phyloP scores from a whole-genome alignment of 1,140 invertebrate genomes.

The Pseudobourletiella spinata region DNA sequence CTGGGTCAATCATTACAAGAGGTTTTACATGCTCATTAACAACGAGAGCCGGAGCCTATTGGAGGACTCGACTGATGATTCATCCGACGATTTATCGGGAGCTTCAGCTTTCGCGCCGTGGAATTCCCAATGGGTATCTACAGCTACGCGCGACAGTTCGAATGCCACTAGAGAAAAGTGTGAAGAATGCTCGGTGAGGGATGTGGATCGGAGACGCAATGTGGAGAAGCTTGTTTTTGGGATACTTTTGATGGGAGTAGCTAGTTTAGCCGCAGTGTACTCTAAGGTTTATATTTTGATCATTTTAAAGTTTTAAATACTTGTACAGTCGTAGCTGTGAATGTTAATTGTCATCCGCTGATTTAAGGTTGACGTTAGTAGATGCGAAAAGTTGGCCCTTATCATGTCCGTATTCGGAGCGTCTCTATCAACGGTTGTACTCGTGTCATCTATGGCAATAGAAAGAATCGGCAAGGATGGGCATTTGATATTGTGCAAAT shows the following conservation, averaged over 20 bases:
- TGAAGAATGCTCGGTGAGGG: too few relatives aligned
- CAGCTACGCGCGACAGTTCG: too few relatives aligned
- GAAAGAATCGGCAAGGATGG: neutral
- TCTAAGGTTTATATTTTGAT: neutral
- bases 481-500: neutral
- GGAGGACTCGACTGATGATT: neutral
- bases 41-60: neutral
- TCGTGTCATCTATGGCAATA: neutral
- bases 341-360: neutral
- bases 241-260: too few relatives aligned
- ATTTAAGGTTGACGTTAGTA: slow-evolving; percentile 1
- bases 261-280: neutral
- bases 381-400: neutral
- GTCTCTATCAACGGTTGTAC: neutral
- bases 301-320: neutral
- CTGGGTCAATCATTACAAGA: too few relatives aligned
- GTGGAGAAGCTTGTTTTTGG: too few relatives aligned
- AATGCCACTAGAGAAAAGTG: too few relatives aligned
- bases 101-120: too few relatives aligned
- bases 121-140: too few relatives aligned
- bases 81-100: too few relatives aligned
- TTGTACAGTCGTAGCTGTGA: neutral
- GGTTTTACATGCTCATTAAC: neutral
- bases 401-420: neutral
- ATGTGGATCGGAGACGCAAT: too few relatives aligned